phyloP scores from a whole-genome alignment of 2,113 vertebrate genomes.

The Hippopotamus amphibius region DNA sequence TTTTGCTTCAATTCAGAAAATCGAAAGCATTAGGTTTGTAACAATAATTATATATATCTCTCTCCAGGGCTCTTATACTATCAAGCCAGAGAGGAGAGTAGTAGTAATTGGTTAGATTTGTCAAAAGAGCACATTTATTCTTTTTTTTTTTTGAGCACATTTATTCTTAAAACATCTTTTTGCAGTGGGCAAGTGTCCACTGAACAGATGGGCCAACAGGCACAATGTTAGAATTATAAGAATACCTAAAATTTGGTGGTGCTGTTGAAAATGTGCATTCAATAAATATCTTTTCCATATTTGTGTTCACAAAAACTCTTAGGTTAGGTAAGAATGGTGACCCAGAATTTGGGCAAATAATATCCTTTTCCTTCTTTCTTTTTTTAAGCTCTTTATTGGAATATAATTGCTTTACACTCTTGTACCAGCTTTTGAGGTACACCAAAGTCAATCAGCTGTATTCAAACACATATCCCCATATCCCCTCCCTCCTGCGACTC shows the following conservation, averaged over 20 bases:
- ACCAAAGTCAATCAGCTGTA: too few species aligned
- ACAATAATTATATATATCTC: constrained; percentile 59
- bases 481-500: too few species aligned
- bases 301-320: constrained; percentile 25
- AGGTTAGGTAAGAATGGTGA: background rate
- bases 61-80: constrained; percentile 65
- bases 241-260: constrained; percentile 42
- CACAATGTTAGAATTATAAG: constrained; percentile 1
- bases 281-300: constrained; percentile 29
- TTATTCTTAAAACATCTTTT: constrained; percentile 66
- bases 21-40: constrained; percentile 63
- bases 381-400: too few species aligned
- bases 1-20: constrained; percentile 73
- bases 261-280: constrained; percentile 10
- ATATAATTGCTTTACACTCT: too few species aligned
- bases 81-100: constrained; percentile 55
- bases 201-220: constrained; percentile 54
- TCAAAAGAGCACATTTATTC: constrained; percentile 69
- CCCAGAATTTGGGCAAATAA: background rate
- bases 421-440: too few species aligned
- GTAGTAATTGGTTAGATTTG: constrained; percentile 68
- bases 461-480: too few species aligned
- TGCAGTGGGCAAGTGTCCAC: constrained; percentile 32
- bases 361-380: background rate
- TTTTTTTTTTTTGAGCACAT: constrained; percentile 26